Evolutionary conservation across 2,113 vertebrate species (phyloP).

Genomic region (Genyomyrus donnyi): DNA sequence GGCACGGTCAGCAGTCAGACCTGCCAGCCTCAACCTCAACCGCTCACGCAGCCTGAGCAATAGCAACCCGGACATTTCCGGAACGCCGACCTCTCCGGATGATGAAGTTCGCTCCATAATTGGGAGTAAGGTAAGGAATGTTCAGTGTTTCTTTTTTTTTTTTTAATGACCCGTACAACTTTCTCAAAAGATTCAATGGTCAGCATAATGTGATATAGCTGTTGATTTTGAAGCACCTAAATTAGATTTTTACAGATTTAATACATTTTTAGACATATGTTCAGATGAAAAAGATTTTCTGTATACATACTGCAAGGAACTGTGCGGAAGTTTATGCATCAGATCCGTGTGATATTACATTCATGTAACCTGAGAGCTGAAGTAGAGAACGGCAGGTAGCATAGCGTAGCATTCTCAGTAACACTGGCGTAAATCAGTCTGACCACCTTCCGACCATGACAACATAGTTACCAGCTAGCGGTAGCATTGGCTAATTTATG

Average conservation of each 20-base stretch:
- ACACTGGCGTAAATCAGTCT: neutral
- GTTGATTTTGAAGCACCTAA: neutral
- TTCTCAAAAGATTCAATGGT: neutral
- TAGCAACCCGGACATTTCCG: constrained; percentile 96
- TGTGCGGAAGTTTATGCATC: neutral
- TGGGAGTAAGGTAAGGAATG: constrained; percentile 79
- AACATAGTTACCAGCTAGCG: neutral
- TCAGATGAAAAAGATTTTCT: neutral
- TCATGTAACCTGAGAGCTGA: neutral
- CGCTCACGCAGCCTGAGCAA: constrained; percentile 97
- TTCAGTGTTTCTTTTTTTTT: neutral
- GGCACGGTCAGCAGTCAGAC: constrained; percentile 88
- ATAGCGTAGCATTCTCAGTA: neutral
- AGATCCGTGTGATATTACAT: neutral
- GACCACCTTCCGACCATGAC: neutral
- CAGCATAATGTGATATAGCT: neutral
- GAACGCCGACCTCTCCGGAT: constrained; percentile 90
- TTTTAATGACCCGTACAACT: neutral
- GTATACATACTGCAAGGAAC: neutral
- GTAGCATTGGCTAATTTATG: neutral
- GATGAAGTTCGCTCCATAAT: constrained; percentile 96
- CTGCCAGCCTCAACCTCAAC: constrained; percentile 90
- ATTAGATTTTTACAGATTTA: neutral
- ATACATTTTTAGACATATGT: neutral
- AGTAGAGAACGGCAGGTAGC: neutral